A percentile compares a stretch with the other conserved stretches of the same genome.
These are phyloP conservation scores for Pseudochirops cupreus DNA, from an alignment of 2,797 vertebrate genomes.

Conservation along the genomic window DNA sequence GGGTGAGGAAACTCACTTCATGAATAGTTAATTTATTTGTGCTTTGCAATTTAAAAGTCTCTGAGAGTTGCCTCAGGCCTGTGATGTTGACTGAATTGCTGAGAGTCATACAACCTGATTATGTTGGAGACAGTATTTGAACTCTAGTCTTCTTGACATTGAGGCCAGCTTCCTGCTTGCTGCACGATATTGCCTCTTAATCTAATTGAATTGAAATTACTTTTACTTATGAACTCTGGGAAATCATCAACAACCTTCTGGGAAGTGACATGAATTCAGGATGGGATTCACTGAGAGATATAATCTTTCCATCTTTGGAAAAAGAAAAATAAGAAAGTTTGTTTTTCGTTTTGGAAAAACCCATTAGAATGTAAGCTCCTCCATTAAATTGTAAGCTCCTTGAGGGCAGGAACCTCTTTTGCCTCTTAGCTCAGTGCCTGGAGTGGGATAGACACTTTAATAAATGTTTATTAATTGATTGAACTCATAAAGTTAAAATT, in stretches of 20 bases:
- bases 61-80: neutral
- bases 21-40: neutral
- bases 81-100: neutral
- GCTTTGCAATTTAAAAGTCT: neutral
- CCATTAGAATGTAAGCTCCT: neutral
- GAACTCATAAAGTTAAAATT: constrained; percentile 33
- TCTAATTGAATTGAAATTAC: constrained; percentile 53
- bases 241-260: constrained; percentile 37
- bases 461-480: neutral
- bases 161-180: neutral
- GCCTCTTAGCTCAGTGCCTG: neutral
- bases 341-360: constrained; percentile 32
- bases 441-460: neutral
- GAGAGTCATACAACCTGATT: neutral
- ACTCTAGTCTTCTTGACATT: neutral
- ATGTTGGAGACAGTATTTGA: neutral
- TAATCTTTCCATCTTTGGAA: constrained; percentile 36
- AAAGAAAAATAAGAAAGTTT: constrained; percentile 25
- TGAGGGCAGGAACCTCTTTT: neutral
- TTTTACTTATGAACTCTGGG: constrained; percentile 57
- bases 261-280: constrained; percentile 34
- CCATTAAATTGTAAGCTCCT: neutral
- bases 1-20: neutral
- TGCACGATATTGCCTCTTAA: neutral
- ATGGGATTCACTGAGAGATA: constrained; percentile 8